phyloP scores from a whole-genome alignment of 92 coral and sea anemone genomes.

The Montipora capitata region DNA sequence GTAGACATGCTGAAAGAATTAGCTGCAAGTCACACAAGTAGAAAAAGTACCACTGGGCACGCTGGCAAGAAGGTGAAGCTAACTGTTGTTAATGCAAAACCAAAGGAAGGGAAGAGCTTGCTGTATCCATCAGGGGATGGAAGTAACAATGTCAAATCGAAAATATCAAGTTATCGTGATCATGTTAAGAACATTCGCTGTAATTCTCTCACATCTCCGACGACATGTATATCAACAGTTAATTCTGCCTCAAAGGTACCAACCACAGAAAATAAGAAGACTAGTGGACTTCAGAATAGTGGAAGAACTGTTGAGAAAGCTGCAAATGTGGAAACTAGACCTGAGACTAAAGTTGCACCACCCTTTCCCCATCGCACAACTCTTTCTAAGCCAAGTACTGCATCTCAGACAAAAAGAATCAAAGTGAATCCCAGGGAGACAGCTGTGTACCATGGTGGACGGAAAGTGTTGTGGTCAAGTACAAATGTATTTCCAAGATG shows the following conservation, averaged over 20 bases:
- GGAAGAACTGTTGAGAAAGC: not conserved
- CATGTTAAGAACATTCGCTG: slow-evolving; percentile 51
- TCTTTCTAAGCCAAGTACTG: not conserved
- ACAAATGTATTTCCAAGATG: slow-evolving; percentile 28
- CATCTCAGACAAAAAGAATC: not conserved
- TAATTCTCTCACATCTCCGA: slow-evolving; percentile 21
- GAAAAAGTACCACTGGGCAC: not conserved
- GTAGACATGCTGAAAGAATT: slow-evolving; percentile 83
- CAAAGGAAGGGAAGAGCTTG: not conserved
- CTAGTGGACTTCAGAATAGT: not conserved
- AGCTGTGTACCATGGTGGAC: slow-evolving; percentile 11
- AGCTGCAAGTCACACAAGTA: slow-evolving; percentile 68
- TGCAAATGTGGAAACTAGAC: not conserved
- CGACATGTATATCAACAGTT: slow-evolving; percentile 20
- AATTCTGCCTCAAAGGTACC: slow-evolving; percentile 17
- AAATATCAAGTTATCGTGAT: slow-evolving; percentile 32
- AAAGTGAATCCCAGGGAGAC: not conserved
- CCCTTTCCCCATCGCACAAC: not conserved
- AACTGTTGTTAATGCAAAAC: not conserved
- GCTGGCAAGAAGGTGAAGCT: not conserved
- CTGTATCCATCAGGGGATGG: not conserved
- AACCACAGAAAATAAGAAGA: not conserved
- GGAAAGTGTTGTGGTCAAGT: slow-evolving; percentile 59
- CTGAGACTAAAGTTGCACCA: not conserved
- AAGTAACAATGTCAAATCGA: not conserved